Evolutionary conservation across 2,888 invertebrate genomes (phyloP).

Genomic region (Nyleta sp.): DNA sequence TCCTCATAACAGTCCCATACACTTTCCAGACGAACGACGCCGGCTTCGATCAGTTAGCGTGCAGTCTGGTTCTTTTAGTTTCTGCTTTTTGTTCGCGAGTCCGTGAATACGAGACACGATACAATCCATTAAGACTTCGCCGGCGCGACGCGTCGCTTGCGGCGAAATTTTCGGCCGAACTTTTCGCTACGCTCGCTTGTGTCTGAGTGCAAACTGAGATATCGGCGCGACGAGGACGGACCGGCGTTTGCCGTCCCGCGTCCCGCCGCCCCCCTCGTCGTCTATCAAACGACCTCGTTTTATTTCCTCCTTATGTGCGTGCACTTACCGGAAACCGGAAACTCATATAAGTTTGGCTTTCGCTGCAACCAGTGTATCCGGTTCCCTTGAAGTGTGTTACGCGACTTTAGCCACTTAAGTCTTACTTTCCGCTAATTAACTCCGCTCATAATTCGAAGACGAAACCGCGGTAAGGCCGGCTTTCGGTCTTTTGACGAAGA

Average conservation of each 20-base stretch:
- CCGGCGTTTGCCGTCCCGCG: conserved; percentile 55
- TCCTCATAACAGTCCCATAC: conserved; percentile 50
- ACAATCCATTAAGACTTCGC: conserved; percentile 80
- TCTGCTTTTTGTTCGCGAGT: conserved; percentile 65
- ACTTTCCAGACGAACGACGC: conserved; percentile 49
- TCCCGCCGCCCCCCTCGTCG: conserved; percentile 25
- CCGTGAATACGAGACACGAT: conserved; percentile 72
- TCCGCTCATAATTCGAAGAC: conserved; percentile 15
- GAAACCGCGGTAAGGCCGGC: too few species aligned
- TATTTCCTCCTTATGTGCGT: conserved; percentile 58
- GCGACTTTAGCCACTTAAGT: conserved; percentile 28
- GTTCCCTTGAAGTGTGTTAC: conserved; percentile 37
- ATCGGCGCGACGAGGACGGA: conserved; percentile 67
- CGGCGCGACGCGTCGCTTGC: conserved; percentile 69
- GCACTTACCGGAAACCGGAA: conserved; percentile 60
- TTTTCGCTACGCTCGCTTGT: conserved; percentile 73
- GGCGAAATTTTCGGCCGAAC: conserved; percentile 76
- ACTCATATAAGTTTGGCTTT: conserved; percentile 53
- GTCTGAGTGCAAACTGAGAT: conserved; percentile 76
- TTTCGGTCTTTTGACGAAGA: background rate
- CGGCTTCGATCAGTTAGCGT: conserved; percentile 56
- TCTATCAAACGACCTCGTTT: conserved; percentile 63
- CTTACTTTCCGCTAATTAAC: conserved; percentile 47
- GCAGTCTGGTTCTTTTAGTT: conserved; percentile 62
- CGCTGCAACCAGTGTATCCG: conserved; percentile 34